Conservation (phyloP, 2,797 vertebrate species). For the Chrysocyon brachyurus region DNA sequence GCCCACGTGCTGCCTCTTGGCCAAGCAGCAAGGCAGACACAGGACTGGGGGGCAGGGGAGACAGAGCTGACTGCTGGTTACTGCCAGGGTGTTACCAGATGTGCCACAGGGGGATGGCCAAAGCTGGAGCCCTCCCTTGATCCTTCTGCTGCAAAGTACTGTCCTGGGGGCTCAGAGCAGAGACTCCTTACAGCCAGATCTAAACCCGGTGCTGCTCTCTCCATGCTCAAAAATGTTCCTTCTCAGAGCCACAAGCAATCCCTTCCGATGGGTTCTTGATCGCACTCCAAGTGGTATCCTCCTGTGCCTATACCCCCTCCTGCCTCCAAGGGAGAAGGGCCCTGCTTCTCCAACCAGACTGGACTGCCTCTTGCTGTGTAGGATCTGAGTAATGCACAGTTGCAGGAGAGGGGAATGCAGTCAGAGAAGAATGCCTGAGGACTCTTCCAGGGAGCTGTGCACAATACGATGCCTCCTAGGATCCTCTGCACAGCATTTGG, state of each 20-base stretch:
- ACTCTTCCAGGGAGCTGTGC: not conserved
- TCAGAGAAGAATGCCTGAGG: not conserved
- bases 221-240: not conserved
- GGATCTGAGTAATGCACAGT: not conserved
- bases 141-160: fast-evolving
- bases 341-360: not conserved
- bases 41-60: not conserved
- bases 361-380: not conserved
- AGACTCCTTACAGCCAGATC: not conserved
- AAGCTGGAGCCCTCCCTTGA: fast-evolving
- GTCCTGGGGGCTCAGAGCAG: not conserved
- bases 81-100: fast-evolving
- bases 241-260: too few species aligned
- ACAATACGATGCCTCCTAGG: too few species aligned
- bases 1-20: fast-evolving
- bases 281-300: not conserved
- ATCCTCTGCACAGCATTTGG: fast-evolving
- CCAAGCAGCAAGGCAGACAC: not conserved
- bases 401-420: fast-evolving
- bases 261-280: not conserved
- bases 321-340: not conserved
- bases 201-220: not conserved
- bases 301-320: fast-evolving
- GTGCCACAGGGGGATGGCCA: not conserved
- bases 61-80: too few species aligned